Evolutionary conservation across 2,113 vertebrate genomes (phyloP), one percentile per base, ranked within the genome.

Genomic region (Pimephales promelas): DNA sequence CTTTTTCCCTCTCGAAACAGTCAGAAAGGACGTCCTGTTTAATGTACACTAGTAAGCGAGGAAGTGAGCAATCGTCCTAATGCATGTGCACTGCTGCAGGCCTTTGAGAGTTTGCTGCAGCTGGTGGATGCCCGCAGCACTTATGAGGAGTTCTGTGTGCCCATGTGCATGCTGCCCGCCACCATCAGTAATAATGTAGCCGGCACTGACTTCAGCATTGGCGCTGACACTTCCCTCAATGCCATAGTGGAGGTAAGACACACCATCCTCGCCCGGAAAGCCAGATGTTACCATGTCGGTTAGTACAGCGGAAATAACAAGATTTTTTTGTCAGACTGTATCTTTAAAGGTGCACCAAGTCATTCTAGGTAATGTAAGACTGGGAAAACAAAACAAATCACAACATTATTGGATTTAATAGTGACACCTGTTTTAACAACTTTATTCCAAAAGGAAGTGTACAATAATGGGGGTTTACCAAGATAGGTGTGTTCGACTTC

Each of bases 101-200:
- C 95, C 40, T 95, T 93, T 93, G 92, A 95, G 86, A 89, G 95
- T 91, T 91, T 93, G 82, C 57, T 95, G 88, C 92, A 95, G 91
- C 89, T 98, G 79, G 85, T 88, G 11, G 92, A 95, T 24, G 95
- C 93, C 2, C 93, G 95, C 4, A 49, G 80, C 86, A 79, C 59
- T 83, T 92, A 93, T 88, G 91, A 94, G 90, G 97, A 97, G 91
- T 94, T 97, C 93, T 96, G 94, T 85, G 87, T 98, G 82, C 96
- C 96, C 70, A 87, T 98, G 70, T 97, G 96, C 90, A 85, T 97
- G 83, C 52, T 97, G 93, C 96, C 97, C 72, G 94, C 96, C 87
- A 96, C 96, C 91, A 95, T 98, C 94, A 98, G 97, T 95, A 97
- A 97, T 95, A 96, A 94, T 92, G 89, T 97, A 57, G 96, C 96